These are phyloP conservation scores for Polyommatus iphigenia DNA, from an alignment of 2,888 invertebrate species.

Conservation along the genomic window DNA sequence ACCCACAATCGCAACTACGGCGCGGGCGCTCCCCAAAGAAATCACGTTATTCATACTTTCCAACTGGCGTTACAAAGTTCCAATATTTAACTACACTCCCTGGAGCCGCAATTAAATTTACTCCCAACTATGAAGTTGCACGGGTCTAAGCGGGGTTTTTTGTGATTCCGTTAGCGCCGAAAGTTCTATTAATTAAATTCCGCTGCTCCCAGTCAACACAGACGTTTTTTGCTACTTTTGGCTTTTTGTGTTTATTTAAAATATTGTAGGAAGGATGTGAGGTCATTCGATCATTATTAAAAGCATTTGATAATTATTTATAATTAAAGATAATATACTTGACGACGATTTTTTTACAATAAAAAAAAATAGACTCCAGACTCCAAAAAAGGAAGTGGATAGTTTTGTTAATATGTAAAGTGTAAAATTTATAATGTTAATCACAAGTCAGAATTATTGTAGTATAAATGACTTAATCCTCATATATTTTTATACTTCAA, in stretches of 20 bases:
- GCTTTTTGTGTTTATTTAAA: conserved; percentile 2
- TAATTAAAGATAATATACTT: neutral
- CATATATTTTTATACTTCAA: too few species aligned
- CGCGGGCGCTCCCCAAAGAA: conserved; percentile 24
- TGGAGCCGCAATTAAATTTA: conserved; percentile 38
- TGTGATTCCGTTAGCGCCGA: conserved; percentile 25
- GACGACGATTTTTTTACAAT: neutral
- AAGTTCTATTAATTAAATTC: conserved; percentile 22
- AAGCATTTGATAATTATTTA: neutral
- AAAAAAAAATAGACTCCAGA: too few species aligned
- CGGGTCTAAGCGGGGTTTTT: conserved; percentile 16
- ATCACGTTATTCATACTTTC: conserved; percentile 29
- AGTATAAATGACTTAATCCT: too few species aligned
- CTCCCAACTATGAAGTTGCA: conserved; percentile 26
- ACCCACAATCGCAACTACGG: conserved; percentile 5
- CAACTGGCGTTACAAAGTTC: conserved; percentile 33
- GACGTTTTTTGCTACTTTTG: neutral
- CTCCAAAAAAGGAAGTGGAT: too few species aligned
- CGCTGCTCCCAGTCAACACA: neutral
- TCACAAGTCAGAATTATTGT: too few species aligned
- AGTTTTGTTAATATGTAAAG: too few species aligned
- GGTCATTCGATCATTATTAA: neutral
- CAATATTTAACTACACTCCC: conserved; percentile 36
- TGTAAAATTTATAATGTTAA: too few species aligned
- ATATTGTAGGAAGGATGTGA: neutral